Evolutionary conservation across 1,140 invertebrate genomes (phyloP).

Genomic region (Drosophila melanogaster): DNA sequence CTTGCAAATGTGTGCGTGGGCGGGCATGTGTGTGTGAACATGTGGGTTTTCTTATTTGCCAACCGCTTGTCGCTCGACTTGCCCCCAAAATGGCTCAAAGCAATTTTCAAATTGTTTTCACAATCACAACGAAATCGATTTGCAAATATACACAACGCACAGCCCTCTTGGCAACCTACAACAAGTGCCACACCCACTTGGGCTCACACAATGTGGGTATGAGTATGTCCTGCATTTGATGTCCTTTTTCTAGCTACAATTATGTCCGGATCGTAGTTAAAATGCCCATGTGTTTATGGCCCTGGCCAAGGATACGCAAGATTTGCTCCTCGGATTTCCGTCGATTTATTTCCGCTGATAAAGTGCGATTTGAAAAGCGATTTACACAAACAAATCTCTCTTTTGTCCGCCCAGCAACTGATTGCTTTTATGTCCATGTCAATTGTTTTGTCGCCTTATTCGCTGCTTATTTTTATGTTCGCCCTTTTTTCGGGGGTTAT

Average conservation of each 20-base stretch:
- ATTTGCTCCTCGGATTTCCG: conserved; percentile 31
- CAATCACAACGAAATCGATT: conserved; percentile 78
- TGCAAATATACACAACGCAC: conserved; percentile 41
- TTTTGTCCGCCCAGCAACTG: conserved; percentile 20
- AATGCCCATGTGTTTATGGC: conserved; percentile 62
- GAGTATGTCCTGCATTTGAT: conserved; percentile 33
- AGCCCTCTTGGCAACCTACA: not conserved
- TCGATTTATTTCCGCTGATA: conserved; percentile 73
- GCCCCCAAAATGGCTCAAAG: conserved; percentile 73
- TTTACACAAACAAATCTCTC: conserved; percentile 56
- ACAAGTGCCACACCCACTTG: conserved; percentile 20
- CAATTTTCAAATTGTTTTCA: conserved; percentile 78
- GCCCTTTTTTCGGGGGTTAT: not conserved
- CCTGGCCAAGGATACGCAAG: conserved; percentile 23
- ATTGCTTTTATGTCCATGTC: conserved; percentile 49
- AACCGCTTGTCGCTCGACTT: conserved; percentile 61
- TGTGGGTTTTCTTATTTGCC: conserved; percentile 51
- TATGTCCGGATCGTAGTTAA: conserved; percentile 43
- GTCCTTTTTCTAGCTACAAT: conserved; percentile 35
- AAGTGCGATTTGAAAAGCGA: conserved; percentile 57
- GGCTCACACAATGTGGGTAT: not conserved
- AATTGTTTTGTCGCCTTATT: conserved; percentile 47
- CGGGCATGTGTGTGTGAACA: conserved; percentile 1
- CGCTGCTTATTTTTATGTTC: conserved; percentile 11
- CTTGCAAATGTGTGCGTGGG: conserved; percentile 11